Evolutionary conservation across 2,888 invertebrate genomes (phyloP).

Genomic region (Pollenia amentaria): DNA sequence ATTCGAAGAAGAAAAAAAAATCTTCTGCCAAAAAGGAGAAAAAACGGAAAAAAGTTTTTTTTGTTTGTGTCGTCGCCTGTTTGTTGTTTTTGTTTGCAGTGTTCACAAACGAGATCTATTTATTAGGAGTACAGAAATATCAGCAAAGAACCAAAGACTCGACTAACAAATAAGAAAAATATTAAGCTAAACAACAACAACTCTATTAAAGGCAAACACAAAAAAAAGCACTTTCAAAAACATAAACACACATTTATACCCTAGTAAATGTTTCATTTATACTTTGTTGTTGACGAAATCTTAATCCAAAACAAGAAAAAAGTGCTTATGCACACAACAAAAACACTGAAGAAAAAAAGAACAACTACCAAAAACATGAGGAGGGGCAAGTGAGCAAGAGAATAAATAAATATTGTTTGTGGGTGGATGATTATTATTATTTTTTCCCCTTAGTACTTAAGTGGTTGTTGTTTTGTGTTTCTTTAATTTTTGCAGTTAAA

Average conservation of each 20-base stretch:
- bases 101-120: constrained; percentile 76
- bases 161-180: not conserved
- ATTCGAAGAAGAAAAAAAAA: not conserved
- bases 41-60: not conserved
- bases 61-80: constrained; percentile 4
- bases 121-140: constrained; percentile 70
- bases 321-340: not conserved
- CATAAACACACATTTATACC: not conserved
- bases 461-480: not conserved
- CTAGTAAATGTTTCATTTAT: not conserved
- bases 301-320: not conserved
- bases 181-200: constrained; percentile 15
- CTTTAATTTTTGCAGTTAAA: constrained; percentile 48
- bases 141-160: constrained; percentile 44
- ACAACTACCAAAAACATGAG: not conserved
- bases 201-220: not conserved
- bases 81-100: constrained; percentile 75
- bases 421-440: no score
- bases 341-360: not conserved
- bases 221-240: not conserved
- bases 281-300: not conserved
- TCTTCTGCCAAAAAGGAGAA: not conserved
- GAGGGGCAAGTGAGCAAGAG: no score
- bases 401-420: not conserved
- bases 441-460: constrained; percentile 27